Evolutionary conservation across 2,888 invertebrate species (phyloP), one percentile per base, ranked within the genome.

Genomic region (Sarcophaga rosellei): DNA sequence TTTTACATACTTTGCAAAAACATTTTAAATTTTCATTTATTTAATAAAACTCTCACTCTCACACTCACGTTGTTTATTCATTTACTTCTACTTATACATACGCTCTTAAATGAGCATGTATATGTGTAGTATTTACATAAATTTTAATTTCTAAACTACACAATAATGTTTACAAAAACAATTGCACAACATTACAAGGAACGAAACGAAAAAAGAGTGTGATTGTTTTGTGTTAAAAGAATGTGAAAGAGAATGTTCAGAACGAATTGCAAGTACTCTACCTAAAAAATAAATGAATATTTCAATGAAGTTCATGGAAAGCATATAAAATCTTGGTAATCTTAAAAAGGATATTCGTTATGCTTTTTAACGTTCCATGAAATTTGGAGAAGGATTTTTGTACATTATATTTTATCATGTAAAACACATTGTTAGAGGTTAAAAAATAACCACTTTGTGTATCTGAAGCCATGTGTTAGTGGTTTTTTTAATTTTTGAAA

Each of bases 91-190:
- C 20, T 1, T 21, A 68, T 17, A 35, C 10, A n/a, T 4, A 63
- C 11, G 1, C 35, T 35, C 35, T 35, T 1, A 47, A 47, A 15
- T 53, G 53, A 12, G 17, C 17, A 53, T 53, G 53, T 53, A 53
- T 53, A 4, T 53, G 17, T 11, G 35, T 66, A 63, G 45, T 25
- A 53, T 81, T 74, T 81, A 76, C 75, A 81, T 76, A 81, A 75
- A 81, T 81, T 81, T 81, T 81, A 81, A 76, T 81, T 81, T 81
- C 59, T 65, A 75, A 81, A 75, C 81, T 63, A 70, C 35, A 75
- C 65, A 72, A 81, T 74, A 62, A 81, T 74, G 63, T 75, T 57
- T 63, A 81, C 63, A 81, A 73, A 69, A 45, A 47, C 53, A 68
- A 73, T 68, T 80, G 59, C 59, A 72, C 35, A 35, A 10, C 35